phyloP scores from a whole-genome alignment of 2,113 vertebrate species.

The Actenoides lindsayi region DNA sequence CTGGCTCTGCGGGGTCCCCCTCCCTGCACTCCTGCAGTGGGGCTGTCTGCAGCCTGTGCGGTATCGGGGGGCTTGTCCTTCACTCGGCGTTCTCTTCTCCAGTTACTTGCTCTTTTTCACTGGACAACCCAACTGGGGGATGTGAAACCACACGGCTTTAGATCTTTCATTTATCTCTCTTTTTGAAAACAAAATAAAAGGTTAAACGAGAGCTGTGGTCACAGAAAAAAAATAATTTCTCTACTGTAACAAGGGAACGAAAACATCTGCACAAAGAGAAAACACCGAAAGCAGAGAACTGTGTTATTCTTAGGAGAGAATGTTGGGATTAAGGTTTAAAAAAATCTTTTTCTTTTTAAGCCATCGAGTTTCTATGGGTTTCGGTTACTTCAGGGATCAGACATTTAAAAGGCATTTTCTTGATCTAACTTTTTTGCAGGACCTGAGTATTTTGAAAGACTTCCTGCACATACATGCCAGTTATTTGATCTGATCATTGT shows the following conservation, averaged over 20 bases:
- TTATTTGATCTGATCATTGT: conserved; percentile 67
- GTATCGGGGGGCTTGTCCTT: background rate
- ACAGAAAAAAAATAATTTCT: background rate
- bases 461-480: conserved; percentile 51
- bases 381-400: conserved; percentile 49
- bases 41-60: background rate
- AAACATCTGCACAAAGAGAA: conserved; percentile 46
- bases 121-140: background rate
- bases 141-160: conserved; percentile 28
- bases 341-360: conserved; percentile 28
- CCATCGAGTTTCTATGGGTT: background rate
- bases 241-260: background rate
- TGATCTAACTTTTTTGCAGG: conserved; percentile 51
- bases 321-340: conserved; percentile 56
- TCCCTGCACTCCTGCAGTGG: background rate
- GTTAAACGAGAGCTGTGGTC: conserved; percentile 4
- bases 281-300: conserved; percentile 44
- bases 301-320: conserved; percentile 61
- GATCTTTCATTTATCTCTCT: conserved; percentile 15
- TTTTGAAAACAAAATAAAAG: conserved; percentile 25
- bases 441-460: conserved; percentile 54
- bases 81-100: background rate
- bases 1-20: background rate
- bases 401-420: conserved; percentile 34
- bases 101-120: background rate